These are phyloP conservation scores for Andrena fulva DNA, from an alignment of 2,888 invertebrate genomes.

Conservation along the genomic window DNA sequence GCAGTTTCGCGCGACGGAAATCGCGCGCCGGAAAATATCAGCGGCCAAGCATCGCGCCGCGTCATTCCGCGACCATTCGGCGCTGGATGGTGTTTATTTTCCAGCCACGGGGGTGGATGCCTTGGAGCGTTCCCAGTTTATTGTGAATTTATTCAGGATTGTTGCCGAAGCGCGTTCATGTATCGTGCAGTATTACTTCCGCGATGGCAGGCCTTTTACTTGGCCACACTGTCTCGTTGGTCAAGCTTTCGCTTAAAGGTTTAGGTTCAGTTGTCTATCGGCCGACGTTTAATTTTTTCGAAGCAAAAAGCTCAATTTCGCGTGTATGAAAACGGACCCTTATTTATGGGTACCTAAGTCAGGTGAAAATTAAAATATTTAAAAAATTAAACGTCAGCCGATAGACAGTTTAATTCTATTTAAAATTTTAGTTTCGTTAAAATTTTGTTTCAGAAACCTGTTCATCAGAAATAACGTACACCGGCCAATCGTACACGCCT, in stretches of 20 bases:
- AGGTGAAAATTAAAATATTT: too few species aligned
- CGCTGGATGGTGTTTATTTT: constrained; percentile 17
- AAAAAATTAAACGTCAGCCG: too few species aligned
- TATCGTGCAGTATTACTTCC: not conserved
- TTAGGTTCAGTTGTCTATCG: not conserved
- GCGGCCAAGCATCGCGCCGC: constrained; percentile 55
- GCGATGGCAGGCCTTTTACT: not conserved
- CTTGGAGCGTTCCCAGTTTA: constrained; percentile 21
- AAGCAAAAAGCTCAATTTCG: too few species aligned
- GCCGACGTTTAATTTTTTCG: not conserved
- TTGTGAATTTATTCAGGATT: constrained; percentile 9
- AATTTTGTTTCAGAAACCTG: too few species aligned
- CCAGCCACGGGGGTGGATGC: constrained; percentile 13
- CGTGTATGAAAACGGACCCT: too few species aligned
- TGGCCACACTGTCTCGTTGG: not conserved
- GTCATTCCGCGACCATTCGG: constrained; percentile 45
- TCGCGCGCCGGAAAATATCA: constrained; percentile 66
- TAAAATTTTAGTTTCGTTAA: too few species aligned
- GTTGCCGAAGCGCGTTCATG: not conserved
- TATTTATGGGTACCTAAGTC: too few species aligned
- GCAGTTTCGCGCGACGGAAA: constrained; percentile 66
- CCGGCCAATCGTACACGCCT: too few species aligned
- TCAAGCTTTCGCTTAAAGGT: not conserved
- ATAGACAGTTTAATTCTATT: too few species aligned
- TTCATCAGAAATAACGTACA: too few species aligned